Base-by-base conservation (phyloP, 92 coral and sea anemone genomes). In the Umimayanthus chanpuru region DNA sequence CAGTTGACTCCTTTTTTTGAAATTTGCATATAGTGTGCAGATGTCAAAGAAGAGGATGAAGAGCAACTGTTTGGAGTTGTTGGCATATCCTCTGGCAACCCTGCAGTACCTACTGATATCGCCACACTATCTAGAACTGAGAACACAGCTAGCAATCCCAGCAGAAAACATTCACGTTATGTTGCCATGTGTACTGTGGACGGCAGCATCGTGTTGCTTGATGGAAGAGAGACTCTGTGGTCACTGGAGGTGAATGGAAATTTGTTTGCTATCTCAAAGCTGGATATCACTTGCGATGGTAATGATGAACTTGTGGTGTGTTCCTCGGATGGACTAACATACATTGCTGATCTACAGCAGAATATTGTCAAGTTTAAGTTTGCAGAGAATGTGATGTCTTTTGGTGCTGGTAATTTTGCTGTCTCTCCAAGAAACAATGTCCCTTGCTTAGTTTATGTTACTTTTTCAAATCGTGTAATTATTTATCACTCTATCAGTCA, bases 401-500 rank as follows among this genome's bases (percentile, higher is more conserved):
- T 97, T 70, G 85, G 93, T 85, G 96, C 96, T 9, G 99, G 99
- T 4, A 77, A 64, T 53, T 97, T 89, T 82, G 94, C 97, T 2
- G 87, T 89, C 49, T 80, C 83, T 16, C 73, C 92, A 0, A 92
- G 93, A 18, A 88, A 85, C 61, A 92, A 96, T 77, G 92, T 89
- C 4, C 98, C 99, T 21, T 93, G 98, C 44, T 88, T 97, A 23
- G 99, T 95, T 18, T 97, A 92, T 67, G 94, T 94, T 77, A 97
- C 98, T n/a, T 97, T 96, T 58, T 91, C 93, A 40, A 95, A 97
- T 84, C 95, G 93, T 5, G 82, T 97, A 43, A 92, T 94, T 20
- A 81, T 95, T 23, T 95, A 97, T 81, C 93, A 95, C 93, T 94
- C 94, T 43, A 93, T 93, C 23, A 89, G 89, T 66, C 89, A 91